phyloP scores from a whole-genome alignment of 2,797 vertebrate genomes.

The Sardinella longiceps region DNA sequence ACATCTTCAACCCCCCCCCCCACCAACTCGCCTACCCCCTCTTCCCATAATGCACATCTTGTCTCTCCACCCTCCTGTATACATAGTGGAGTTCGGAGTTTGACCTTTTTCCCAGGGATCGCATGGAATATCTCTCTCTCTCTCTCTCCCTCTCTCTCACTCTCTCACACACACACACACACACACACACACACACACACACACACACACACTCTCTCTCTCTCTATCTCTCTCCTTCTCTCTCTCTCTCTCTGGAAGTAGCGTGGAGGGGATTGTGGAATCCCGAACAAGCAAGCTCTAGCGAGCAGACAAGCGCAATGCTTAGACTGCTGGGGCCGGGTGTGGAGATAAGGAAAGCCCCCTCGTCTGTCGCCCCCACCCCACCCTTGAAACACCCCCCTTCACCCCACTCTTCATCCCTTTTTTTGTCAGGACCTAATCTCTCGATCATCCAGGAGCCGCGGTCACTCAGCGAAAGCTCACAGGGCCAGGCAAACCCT shows the following conservation, averaged over 20 bases:
- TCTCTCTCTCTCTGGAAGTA: neutral
- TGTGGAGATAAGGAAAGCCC: constrained; percentile 44
- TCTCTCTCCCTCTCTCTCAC: constrained; percentile 12
- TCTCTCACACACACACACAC: no score
- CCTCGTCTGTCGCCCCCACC: neutral
- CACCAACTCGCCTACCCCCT: no score
- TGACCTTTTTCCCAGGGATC: constrained; percentile 14
- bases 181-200: no score
- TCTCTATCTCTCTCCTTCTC: neutral
- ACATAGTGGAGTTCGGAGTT: neutral
- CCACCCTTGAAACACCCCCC: constrained; percentile 27
- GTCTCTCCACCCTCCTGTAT: neutral
- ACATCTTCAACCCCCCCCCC: neutral
- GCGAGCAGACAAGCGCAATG: constrained; percentile 30
- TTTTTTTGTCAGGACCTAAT: constrained; percentile 39
- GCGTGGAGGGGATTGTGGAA: neutral
- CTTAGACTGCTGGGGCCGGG: constrained; percentile 36
- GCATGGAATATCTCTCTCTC: neutral
- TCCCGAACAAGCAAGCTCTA: neutral
- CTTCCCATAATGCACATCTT: constrained; percentile 10
- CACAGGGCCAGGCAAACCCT: neutral
- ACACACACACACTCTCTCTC: no score
- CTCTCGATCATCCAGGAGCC: constrained; percentile 47
- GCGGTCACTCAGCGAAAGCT: neutral
- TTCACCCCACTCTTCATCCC: no score